Evolutionary conservation across 2,888 invertebrate genomes (phyloP), one percentile per base, ranked within the genome.

Genomic region (Sphinx pinastri): DNA sequence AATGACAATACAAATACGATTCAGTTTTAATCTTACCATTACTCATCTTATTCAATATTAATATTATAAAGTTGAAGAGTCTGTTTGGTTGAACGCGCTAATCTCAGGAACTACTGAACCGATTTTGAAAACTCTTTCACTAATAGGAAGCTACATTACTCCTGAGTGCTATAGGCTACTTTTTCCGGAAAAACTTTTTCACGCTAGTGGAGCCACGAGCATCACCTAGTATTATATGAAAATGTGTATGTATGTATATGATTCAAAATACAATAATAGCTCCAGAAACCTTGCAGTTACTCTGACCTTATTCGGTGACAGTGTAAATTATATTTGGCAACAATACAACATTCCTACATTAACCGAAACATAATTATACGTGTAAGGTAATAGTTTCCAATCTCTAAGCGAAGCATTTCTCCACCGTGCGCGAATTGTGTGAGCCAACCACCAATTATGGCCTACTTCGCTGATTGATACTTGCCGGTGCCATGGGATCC

Each of bases 401-500:
- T 63, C 63, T 63, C 68, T 47, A 52, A 8, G 49, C 54, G 52
- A 69, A 68, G 67, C 68, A 19, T 55, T 67, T 52, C 76, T 68
- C 73, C 45, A 51, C 70, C 57, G 76, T 38, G 68, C 57, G 57
- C 68, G 55, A 72, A 73, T 71, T 71, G 67, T 68, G 69, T 60
- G 63, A 49, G 68, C 54, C 54, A 63, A 69, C 69, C 59, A 59
- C 71, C 74, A 76, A 81, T 75, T 77, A 75, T 57, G 57, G 16
- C 68, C 45, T 75, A 74, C 70, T 72, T 70, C 52, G 67, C 67
- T 77, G 74, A 78, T 76, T 77, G 76, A 77, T 75, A 73, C 72
- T 54, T 67, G 71, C 72, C 74, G 74, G 67, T 54, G 68, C 71
- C 25, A 47, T 57, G 13, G 31, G 72, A 70, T 71, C 74, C 70